Evolutionary conservation across 1,140 invertebrate genomes (phyloP).

Genomic region (Papilio polytes): DNA sequence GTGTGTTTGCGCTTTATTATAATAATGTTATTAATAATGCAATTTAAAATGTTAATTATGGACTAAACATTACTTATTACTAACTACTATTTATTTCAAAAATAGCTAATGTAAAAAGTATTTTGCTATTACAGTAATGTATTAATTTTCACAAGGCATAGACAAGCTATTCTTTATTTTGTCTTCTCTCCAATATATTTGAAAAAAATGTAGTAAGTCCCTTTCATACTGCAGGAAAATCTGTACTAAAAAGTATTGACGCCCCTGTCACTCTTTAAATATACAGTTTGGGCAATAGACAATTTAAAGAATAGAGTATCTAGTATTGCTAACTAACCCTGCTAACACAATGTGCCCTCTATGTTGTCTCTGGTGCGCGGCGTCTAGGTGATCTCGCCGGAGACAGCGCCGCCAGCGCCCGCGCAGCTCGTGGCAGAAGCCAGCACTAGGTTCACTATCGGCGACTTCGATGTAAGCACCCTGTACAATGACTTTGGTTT

Average conservation of each 20-base stretch:
- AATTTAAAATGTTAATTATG: not conserved
- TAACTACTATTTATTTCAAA: not conserved
- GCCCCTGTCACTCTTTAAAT: no score
- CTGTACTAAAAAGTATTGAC: no score
- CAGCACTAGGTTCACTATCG: constrained; percentile 85
- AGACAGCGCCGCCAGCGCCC: constrained; percentile 83
- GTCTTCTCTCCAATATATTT: not conserved
- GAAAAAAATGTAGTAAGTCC: not conserved
- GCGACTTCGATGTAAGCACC: constrained; percentile 85
- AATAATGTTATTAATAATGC: no score
- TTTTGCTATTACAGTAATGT: constrained; percentile 21
- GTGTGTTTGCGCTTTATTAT: no score
- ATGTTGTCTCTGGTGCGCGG: constrained; percentile 28
- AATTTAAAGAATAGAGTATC: not conserved
- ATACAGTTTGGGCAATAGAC: no score
- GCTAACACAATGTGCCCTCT: constrained; percentile 41
- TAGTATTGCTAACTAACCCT: constrained; percentile 40
- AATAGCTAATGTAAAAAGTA: not conserved
- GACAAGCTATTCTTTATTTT: not conserved
- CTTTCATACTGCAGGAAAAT: no score
- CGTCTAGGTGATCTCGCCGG: constrained; percentile 84
- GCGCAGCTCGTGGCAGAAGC: constrained; percentile 83
- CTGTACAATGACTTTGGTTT: constrained; percentile 27
- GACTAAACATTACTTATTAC: not conserved
- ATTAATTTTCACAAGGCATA: not conserved